Evolutionary conservation across 2,888 invertebrate species (phyloP).

Genomic region (Drosophila subsilvestris): DNA sequence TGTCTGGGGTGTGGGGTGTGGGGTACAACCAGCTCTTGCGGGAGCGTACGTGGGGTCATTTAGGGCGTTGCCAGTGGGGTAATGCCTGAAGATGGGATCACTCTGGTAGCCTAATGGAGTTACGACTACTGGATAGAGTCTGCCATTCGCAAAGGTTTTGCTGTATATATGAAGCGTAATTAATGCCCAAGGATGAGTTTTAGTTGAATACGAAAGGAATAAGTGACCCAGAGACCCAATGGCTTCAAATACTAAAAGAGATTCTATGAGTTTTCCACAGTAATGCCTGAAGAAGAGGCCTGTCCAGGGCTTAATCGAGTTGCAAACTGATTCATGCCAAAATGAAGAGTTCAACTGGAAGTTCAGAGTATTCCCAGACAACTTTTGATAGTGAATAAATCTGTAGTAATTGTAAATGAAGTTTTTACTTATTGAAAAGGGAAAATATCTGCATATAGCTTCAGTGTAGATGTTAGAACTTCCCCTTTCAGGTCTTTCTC

Average conservation of each 20-base stretch:
- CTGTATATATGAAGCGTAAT: not conserved
- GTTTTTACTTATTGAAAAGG: too few relatives aligned
- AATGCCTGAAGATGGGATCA: slow-evolving; percentile 42
- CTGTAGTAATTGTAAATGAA: too few relatives aligned
- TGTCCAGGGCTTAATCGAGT: too few relatives aligned
- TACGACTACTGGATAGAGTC: slow-evolving; percentile 28
- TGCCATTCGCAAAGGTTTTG: slow-evolving; percentile 1
- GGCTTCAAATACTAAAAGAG: too few relatives aligned
- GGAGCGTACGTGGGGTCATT: slow-evolving; percentile 71
- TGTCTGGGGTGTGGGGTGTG: slow-evolving; percentile 52
- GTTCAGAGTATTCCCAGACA: too few relatives aligned
- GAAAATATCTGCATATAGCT: too few relatives aligned
- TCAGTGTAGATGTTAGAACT: not conserved
- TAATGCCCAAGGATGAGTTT: not conserved
- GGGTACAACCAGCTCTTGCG: slow-evolving; percentile 43
- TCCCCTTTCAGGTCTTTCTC: not conserved
- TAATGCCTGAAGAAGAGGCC: too few relatives aligned
- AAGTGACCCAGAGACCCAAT: not conserved
- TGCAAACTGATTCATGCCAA: too few relatives aligned
- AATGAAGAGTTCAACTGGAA: too few relatives aligned
- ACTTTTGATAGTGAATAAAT: too few relatives aligned
- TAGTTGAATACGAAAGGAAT: not conserved
- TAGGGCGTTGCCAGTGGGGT: slow-evolving; percentile 56
- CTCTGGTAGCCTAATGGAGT: slow-evolving; percentile 36
- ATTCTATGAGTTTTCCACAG: too few relatives aligned